Evolutionary conservation across 2,113 vertebrate genomes (phyloP).

Genomic region (Xiphophorus couchianus): DNA sequence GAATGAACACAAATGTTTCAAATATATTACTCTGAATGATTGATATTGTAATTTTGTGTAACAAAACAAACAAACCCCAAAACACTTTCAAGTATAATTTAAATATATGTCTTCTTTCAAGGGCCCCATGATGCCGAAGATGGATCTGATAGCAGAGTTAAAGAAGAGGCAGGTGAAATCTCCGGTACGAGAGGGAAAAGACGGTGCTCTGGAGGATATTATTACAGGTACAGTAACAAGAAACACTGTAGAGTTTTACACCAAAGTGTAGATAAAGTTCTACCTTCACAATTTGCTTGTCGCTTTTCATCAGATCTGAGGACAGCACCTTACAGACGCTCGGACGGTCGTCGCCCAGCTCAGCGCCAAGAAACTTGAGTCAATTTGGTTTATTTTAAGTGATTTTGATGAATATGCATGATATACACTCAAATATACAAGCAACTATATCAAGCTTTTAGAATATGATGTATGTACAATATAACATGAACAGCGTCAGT

Average conservation of each 20-base stretch:
- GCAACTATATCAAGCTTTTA: background rate
- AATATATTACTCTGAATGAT: too few relatives aligned
- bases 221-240: constrained; percentile 86
- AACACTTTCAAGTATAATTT: background rate
- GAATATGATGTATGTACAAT: constrained; percentile 48
- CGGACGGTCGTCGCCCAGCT: constrained; percentile 82
- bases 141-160: constrained; percentile 96
- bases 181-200: constrained; percentile 90
- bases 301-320: constrained; percentile 83
- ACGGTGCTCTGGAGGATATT: constrained; percentile 95
- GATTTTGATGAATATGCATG: constrained; percentile 1
- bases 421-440: constrained; percentile 28
- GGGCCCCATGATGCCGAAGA: constrained; percentile 81
- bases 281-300: background rate
- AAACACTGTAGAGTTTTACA: background rate
- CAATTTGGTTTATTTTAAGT: constrained; percentile 57
- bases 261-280: background rate
- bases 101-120: constrained; percentile 12
- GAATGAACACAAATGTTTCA: too few relatives aligned
- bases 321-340: constrained; percentile 89
- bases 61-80: background rate
- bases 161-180: constrained; percentile 96
- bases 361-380: constrained; percentile 81
- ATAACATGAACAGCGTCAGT: constrained; percentile 1
- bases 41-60: background rate